These are phyloP conservation scores for Pangasius djambal DNA, from an alignment of 2,797 vertebrate species.

Conservation along the genomic window DNA sequence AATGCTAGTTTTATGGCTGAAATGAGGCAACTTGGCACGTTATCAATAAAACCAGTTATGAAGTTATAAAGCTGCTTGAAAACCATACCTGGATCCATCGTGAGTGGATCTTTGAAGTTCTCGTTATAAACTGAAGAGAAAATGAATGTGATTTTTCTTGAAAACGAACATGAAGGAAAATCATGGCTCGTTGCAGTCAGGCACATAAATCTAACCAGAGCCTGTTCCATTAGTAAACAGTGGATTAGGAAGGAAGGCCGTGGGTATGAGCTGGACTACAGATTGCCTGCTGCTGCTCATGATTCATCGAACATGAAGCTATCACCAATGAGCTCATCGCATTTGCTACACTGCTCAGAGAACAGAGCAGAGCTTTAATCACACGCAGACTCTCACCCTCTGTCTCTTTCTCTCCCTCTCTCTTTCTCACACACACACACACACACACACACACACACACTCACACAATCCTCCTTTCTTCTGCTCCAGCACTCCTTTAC, in stretches of 20 bases:
- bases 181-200: not conserved
- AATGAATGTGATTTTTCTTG: not conserved
- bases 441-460: not conserved
- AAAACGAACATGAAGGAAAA: not conserved
- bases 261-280: slow-evolving; percentile 1
- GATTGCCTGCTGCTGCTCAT: not conserved
- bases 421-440: too few relatives aligned
- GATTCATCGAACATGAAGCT: slow-evolving; percentile 31
- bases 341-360: slow-evolving; percentile 22
- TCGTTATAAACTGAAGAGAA: not conserved
- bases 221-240: slow-evolving; percentile 5
- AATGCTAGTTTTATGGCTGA: not conserved
- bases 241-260: slow-evolving; percentile 8
- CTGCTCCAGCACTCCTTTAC: not conserved
- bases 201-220: not conserved
- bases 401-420: not conserved
- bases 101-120: not conserved
- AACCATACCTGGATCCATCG: not conserved
- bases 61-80: not conserved
- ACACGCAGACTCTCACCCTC: not conserved
- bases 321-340: slow-evolving; percentile 33
- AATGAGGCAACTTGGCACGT: not conserved
- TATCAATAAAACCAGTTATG: not conserved
- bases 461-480: not conserved
- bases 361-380: slow-evolving; percentile 27